These are phyloP conservation scores for Panagrolaimus sp. DNA, from an alignment of 1,140 invertebrate genomes.

Conservation along the genomic window DNA sequence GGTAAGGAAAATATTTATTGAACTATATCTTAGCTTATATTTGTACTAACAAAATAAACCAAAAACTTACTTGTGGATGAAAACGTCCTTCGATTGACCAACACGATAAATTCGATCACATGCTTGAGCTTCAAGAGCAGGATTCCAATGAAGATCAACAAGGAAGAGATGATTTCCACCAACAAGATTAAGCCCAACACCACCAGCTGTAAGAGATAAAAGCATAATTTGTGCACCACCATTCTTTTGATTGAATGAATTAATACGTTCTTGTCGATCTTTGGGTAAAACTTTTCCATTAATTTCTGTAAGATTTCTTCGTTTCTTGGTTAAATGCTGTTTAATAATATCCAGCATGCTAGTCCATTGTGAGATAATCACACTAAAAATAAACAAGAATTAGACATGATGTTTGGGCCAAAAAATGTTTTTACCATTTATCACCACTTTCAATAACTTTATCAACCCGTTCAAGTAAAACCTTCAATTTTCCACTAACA, in stretches of 20 bases:
- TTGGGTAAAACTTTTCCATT: conserved; percentile 33
- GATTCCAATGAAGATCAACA: conserved; percentile 89
- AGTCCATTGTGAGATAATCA: conserved; percentile 43
- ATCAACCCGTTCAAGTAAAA: conserved; percentile 26
- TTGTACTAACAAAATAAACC: too few relatives aligned
- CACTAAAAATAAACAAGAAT: conserved; percentile 35
- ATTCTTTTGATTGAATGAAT: conserved; percentile 35
- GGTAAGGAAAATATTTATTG: too few relatives aligned
- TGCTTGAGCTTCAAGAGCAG: conserved; percentile 81
- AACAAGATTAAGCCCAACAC: conserved; percentile 81
- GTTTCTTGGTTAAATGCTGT: conserved; percentile 30
- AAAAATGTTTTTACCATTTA: conserved; percentile 10
- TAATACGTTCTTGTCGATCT: conserved; percentile 35
- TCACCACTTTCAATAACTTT: conserved; percentile 29
- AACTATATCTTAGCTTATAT: too few relatives aligned
- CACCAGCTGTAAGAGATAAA: conserved; percentile 79
- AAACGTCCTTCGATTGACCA: conserved; percentile 75
- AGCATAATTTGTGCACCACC: conserved; percentile 63
- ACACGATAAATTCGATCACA: conserved; percentile 84
- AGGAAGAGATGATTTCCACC: conserved; percentile 83
- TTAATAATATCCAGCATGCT: conserved; percentile 38
- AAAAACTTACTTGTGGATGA: conserved; percentile 72
- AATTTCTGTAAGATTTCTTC: conserved; percentile 30
- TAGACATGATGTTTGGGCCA: not conserved
- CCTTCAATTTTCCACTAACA: conserved; percentile 32